Evolutionary conservation across 2,113 vertebrate genomes (phyloP).

Genomic region (Thryonomys swinderianus): DNA sequence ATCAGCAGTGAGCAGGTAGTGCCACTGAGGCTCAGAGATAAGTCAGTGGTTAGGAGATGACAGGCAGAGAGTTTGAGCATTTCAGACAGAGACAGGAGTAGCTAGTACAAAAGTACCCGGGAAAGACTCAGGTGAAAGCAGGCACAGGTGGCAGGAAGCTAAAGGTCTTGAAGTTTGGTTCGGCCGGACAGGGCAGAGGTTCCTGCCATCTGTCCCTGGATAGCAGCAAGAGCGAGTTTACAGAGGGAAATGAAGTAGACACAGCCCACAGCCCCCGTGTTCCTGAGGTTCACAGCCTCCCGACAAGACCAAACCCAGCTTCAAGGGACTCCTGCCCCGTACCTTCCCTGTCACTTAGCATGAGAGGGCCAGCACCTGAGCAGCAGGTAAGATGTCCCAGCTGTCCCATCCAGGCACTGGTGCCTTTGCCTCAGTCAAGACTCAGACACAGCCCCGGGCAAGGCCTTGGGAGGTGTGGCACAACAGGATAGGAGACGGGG

Average conservation of each 20-base stretch:
- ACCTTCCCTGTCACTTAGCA: neutral
- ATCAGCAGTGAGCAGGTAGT: neutral
- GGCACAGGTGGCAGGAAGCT: neutral
- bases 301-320: neutral
- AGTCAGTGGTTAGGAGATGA: neutral
- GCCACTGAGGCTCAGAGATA: neutral
- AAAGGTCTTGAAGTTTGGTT: neutral
- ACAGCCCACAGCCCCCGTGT: neutral
- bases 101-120: neutral
- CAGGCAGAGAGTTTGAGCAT: neutral
- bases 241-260: neutral
- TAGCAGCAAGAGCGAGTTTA: too few relatives aligned
- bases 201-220: neutral
- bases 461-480: neutral
- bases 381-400: neutral
- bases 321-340: neutral
- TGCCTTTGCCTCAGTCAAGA: neutral
- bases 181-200: too few relatives aligned
- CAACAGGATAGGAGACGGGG: neutral
- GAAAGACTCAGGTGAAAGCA: neutral
- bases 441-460: neutral
- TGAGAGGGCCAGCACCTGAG: too few relatives aligned
- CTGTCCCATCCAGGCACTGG: accelerated
- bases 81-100: too few relatives aligned
- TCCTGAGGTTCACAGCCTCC: neutral